A percentile compares a stretch with the other conserved stretches of the same genome.
Evolutionary conservation across 2,797 vertebrate species (phyloP).

Genomic region (Intellagama lesueurii): DNA sequence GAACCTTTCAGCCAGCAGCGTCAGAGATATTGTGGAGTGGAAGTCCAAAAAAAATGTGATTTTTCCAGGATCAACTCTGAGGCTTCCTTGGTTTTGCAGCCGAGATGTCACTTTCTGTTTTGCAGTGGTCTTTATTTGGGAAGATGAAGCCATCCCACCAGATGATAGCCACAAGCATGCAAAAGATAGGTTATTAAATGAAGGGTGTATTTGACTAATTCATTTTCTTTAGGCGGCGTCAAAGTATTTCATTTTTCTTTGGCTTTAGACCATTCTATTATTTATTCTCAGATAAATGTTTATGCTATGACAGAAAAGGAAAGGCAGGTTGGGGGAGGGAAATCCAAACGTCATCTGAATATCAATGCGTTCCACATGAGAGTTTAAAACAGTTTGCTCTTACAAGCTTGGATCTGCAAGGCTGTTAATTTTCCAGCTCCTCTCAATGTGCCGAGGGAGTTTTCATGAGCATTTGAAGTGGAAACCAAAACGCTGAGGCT

Average conservation of each 20-base stretch:
- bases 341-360: neutral
- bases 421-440: neutral
- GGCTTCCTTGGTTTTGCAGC: too few species aligned
- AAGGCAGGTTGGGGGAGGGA: too few species aligned
- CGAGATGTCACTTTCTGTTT: neutral
- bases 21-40: too few species aligned
- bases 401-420: neutral
- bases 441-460: neutral
- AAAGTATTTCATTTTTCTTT: conserved; percentile 15
- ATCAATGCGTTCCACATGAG: neutral
- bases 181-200: neutral
- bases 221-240: neutral
- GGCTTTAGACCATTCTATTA: conserved; percentile 15
- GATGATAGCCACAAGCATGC: neutral
- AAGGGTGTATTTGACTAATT: neutral
- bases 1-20: too few species aligned
- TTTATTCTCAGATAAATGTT: conserved; percentile 26
- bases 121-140: neutral
- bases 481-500: neutral
- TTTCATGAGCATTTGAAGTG: neutral
- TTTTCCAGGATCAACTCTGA: too few species aligned
- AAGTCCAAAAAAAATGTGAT: too few species aligned
- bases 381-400: conserved; percentile 23
- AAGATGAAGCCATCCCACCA: conserved; percentile 3
- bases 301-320: neutral